Evolutionary conservation across 2,888 invertebrate genomes (phyloP).

Genomic region (Eupithecia vulgata): DNA sequence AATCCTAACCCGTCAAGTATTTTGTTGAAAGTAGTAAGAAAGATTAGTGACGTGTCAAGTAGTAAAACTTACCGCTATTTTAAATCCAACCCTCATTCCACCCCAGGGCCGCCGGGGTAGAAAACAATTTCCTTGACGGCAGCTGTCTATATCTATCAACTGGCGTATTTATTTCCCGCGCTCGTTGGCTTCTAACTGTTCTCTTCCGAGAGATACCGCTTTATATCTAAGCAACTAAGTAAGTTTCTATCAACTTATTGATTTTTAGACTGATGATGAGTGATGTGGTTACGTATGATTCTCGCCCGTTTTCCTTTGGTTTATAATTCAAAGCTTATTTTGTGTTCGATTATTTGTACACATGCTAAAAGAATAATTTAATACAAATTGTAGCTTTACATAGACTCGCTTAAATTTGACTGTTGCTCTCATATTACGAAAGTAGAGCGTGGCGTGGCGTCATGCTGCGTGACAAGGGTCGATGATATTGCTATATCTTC

Average conservation of each 20-base stretch:
- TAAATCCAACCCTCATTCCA: conserved; percentile 7
- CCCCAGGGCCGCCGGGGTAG: conserved; percentile 29
- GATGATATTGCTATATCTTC: conserved; percentile 57
- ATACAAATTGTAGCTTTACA: conserved; percentile 1
- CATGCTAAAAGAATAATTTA: conserved; percentile 1
- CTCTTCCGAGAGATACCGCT: conserved; percentile 3
- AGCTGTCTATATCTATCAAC: conserved; percentile 44
- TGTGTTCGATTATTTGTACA: neutral
- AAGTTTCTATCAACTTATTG: neutral
- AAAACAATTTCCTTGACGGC: conserved; percentile 44
- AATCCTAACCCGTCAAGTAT: no score
- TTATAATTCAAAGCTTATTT: conserved; percentile 4
- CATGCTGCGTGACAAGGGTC: conserved; percentile 61
- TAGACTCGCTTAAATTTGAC: conserved; percentile 5
- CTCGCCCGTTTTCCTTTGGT: neutral
- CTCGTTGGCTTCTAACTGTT: conserved; percentile 29
- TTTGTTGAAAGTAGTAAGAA: neutral
- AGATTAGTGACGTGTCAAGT: neutral
- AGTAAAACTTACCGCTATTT: neutral
- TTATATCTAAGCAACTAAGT: neutral
- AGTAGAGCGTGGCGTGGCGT: conserved; percentile 29
- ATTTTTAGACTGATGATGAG: neutral
- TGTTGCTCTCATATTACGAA: conserved; percentile 9
- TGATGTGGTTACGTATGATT: no score
- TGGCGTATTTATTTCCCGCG: conserved; percentile 41